phyloP scores from a whole-genome alignment of 30 jellyfish, hydroid and myxozoan species.

The Aurelia aurita region DNA sequence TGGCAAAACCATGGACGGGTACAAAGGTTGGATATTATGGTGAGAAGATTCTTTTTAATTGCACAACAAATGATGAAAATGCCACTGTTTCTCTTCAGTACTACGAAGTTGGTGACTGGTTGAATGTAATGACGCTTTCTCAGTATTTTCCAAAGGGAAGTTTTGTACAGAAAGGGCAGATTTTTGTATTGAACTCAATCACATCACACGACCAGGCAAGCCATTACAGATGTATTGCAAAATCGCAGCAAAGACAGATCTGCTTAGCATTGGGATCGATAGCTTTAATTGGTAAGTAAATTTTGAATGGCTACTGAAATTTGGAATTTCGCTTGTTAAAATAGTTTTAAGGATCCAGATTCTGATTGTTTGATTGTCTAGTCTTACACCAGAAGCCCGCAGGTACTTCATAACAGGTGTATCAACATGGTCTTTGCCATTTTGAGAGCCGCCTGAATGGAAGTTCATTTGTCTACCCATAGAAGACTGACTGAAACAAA shows the following conservation, averaged over 20 bases:
- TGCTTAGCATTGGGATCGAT: background rate
- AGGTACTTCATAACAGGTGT: too few species aligned
- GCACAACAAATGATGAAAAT: background rate
- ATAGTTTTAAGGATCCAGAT: too few species aligned
- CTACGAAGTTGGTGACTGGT: background rate
- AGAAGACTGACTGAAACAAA: too few species aligned
- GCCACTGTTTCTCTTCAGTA: background rate
- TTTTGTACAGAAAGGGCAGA: background rate
- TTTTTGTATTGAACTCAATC: background rate
- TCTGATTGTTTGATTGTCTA: too few species aligned
- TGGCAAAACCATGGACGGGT: background rate
- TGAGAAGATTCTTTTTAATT: background rate
- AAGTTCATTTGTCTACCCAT: too few species aligned
- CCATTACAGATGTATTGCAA: conserved; percentile 7
- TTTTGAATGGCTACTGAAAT: too few species aligned
- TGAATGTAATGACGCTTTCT: background rate
- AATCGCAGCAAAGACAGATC: background rate
- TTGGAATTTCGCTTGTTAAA: too few species aligned
- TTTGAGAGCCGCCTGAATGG: background rate
- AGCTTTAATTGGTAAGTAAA: background rate
- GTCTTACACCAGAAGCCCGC: too few species aligned
- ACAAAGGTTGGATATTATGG: background rate
- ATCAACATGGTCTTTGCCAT: background rate
- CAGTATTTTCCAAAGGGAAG: too few species aligned
- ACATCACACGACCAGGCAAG: background rate